Evolutionary conservation across 2,797 vertebrate species (phyloP).

Genomic region (Phoebastria nigripes): DNA sequence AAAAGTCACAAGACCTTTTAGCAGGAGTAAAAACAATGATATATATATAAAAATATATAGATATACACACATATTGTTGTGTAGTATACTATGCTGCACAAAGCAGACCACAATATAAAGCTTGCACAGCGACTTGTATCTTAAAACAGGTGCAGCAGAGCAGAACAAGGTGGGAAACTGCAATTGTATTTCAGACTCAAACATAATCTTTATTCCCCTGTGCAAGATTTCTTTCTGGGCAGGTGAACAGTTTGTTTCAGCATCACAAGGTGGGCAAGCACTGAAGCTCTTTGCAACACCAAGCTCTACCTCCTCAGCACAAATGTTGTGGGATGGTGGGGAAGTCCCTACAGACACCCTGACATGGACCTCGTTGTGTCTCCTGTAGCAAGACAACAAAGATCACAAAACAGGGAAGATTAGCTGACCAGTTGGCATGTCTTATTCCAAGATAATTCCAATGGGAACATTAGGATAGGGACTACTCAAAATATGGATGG

Average conservation of each 20-base stretch:
- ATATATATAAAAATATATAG: background rate
- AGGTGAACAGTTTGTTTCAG: background rate
- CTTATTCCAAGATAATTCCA: background rate
- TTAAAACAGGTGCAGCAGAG: background rate
- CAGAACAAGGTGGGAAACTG: background rate
- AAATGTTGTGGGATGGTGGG: background rate
- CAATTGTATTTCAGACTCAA: background rate
- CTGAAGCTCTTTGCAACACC: background rate
- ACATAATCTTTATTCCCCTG: background rate
- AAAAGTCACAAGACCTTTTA: background rate
- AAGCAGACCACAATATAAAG: background rate
- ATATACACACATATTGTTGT: background rate
- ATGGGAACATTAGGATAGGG: background rate
- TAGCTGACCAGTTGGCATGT: background rate
- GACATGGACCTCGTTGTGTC: background rate
- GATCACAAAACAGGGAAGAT: background rate
- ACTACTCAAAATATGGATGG: background rate
- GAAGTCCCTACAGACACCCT: background rate
- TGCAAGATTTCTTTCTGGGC: background rate
- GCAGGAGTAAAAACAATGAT: background rate
- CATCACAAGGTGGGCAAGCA: background rate
- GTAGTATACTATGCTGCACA: background rate
- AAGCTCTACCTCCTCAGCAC: background rate
- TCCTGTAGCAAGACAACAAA: background rate
- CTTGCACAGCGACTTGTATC: background rate